Base-by-base conservation (phyloP, 2,888 invertebrate genomes). In the Pollenia labialis region DNA sequence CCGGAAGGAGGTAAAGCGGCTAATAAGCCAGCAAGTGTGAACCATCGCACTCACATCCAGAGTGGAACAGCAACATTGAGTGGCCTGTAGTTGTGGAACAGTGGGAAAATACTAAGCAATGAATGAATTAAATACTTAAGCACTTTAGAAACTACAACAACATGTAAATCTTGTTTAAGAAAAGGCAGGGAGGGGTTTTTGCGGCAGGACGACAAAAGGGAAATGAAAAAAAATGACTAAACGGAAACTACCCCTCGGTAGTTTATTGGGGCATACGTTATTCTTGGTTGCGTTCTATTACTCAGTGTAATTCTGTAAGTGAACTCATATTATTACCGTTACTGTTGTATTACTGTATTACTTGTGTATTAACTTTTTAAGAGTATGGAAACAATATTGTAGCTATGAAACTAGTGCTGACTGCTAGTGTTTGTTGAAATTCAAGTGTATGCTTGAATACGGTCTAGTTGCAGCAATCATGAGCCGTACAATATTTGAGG, bases 171-270 rank as follows among this genome's bases (percentile, higher is more conserved):
- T 32, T 14, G 1, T n/a, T 14, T 32, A 56, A 54, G 14, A 16
- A 14, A 40, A 58, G 12, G 48, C 18, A 23, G 16, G 2, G 12
- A 11, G 50, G 62, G 69, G 69, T 74, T 81, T 62, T 0, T 56
- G 52, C 54, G 72, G 54, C 64, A 40, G 48, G 11, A 66, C 0
- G 18, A 16, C 46, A 62, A 52, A 40, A 44, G 42, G 62, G 32
- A 74, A 66, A 74, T 46, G 18, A 18, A 75, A 56, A 77, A 66
- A 77, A 85, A 76, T 77, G 76, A 68, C 76, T 77, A 76, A 81
- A 72, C 68, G 81, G 77, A 85, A 77, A 81, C 77, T 85, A 81
- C 74, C 81, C 77, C 72, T 62, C 58, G 16, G 60, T 77, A 52
- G 66, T 58, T 71, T 81, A 77, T 66, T 72, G 58, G 52, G 72